Conservation (phyloP, 2,797 vertebrate species). For the Thunnus albacares region DNA sequence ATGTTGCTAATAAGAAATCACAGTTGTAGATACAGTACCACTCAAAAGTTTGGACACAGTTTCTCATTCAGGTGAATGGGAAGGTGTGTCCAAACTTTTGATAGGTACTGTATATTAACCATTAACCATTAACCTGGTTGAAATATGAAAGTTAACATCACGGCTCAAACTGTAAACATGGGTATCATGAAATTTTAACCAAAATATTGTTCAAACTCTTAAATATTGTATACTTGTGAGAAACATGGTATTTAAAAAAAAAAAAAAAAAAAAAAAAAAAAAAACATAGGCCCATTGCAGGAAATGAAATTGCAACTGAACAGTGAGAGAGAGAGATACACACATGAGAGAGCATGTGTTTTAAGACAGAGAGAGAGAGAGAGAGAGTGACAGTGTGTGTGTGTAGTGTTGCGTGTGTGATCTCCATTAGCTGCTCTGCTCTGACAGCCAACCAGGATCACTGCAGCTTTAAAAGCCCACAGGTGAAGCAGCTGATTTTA, state of each 20-base stretch:
- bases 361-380: not conserved
- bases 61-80: no score
- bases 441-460: constrained; percentile 48
- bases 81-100: no score
- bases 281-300: not conserved
- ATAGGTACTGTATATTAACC: no score
- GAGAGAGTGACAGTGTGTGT: not conserved
- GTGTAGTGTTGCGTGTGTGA: constrained; percentile 41
- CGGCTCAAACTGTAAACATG: no score
- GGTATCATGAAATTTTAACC: no score
- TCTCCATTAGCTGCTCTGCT: constrained; percentile 69
- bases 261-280: no score
- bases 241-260: not conserved
- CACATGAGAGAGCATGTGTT: not conserved
- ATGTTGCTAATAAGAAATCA: no score
- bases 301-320: not conserved
- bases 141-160: no score
- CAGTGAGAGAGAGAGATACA: not conserved
- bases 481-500: constrained; percentile 54
- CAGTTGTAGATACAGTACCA: no score
- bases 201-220: not conserved
- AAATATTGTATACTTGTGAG: not conserved
- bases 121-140: no score
- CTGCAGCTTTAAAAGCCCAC: constrained; percentile 50
- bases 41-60: no score